Evolutionary conservation across 2,888 invertebrate species (phyloP), one percentile per base, ranked within the genome.

Genomic region (Meandrusa payeni): DNA sequence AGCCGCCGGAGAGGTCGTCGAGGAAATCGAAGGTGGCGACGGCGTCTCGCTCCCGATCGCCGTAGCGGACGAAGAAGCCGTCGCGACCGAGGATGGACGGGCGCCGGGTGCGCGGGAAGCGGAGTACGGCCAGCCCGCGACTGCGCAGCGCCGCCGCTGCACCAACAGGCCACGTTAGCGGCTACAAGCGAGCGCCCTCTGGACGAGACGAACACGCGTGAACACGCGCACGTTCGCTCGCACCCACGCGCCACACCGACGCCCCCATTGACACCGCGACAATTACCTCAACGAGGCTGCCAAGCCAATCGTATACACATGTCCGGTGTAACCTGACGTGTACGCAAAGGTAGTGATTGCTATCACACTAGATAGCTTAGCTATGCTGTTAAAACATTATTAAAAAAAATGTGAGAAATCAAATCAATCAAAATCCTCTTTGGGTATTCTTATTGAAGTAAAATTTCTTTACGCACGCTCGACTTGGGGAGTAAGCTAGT

Each of bases 11-110:
- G 59, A 93, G 77, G 62, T 92, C 92, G 76, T 94, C 92, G 59
- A 94, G 90, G 88, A 94, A 94, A 85, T 94, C 94, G 85, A 94
- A 94, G 60, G 91, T 91, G 50, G 94, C 92, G 57, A 94, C 93
- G 50, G 94, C 94, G 68, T 93, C 94, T 50, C 90, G 89, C 69
- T 94, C 94, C 65, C 92, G 91, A 59, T 93, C 93, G 32, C 94
- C 94, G 86, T 91, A 94, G 57, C 94, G 90, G 49, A 93, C 91
- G 89, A 91, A 94, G 88, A 94, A 93, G 64, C 93, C 93, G 52
- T 91, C 91, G 47, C 94, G 90, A 58, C 93, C 94, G 64, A 94
- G 90, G 83, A 94, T 93, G 65, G 93, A 92, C 33, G 93, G 92
- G 43, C 94, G 89, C 61, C 76, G 89, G 63, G 55, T 63, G 66